These are phyloP conservation scores for Plagiodera versicolora DNA, from an alignment of 2,888 invertebrate species.

Conservation along the genomic window DNA sequence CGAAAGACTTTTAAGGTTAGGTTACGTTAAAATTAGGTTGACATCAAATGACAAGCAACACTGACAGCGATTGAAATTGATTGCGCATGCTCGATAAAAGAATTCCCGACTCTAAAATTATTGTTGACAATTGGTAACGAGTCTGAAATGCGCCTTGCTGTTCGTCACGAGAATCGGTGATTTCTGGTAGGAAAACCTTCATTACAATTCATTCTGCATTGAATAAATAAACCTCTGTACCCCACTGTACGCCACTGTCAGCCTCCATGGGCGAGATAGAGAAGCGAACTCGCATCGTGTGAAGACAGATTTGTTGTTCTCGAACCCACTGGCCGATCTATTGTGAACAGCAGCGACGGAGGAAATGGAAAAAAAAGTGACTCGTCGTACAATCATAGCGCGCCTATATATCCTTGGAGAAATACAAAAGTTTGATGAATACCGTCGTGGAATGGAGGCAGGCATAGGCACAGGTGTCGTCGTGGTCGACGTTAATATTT, in stretches of 20 bases:
- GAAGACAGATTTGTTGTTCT: slow-evolving; percentile 20
- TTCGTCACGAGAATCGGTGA: no score
- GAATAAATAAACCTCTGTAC: no score
- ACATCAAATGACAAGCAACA: no score
- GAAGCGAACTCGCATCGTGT: slow-evolving; percentile 20
- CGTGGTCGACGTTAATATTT: slow-evolving; percentile 29
- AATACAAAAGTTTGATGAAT: slow-evolving; percentile 52
- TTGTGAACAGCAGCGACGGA: slow-evolving; percentile 32
- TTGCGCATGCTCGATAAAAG: no score
- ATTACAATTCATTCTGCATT: no score
- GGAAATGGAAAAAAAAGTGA: slow-evolving; percentile 40
- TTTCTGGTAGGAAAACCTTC: no score
- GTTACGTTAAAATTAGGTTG: no score
- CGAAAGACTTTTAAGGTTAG: no score
- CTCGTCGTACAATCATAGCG: slow-evolving; percentile 37
- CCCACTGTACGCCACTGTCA: slow-evolving; percentile 1
- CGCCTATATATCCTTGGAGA: slow-evolving; percentile 45
- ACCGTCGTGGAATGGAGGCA: slow-evolving; percentile 45
- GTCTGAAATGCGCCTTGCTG: no score
- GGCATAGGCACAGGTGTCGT: slow-evolving; percentile 51
- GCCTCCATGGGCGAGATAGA: slow-evolving; percentile 20
- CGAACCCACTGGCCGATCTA: slow-evolving; percentile 26
- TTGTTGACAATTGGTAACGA: no score
- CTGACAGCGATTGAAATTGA: no score
- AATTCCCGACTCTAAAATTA: no score